Conservation (phyloP, 2,797 vertebrate species). For the Peromyscus melanophrys region DNA sequence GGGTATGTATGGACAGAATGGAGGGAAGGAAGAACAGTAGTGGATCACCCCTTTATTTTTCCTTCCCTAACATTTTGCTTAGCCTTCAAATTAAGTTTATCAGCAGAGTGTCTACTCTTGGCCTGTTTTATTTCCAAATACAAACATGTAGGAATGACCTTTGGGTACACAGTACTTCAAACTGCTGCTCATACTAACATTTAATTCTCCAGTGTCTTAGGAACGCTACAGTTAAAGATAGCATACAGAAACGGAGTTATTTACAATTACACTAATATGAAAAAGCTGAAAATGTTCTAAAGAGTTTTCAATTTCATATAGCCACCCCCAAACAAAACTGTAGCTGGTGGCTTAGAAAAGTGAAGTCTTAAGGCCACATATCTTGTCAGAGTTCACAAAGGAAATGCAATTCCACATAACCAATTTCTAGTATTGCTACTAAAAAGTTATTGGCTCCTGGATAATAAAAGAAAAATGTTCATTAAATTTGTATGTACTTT, state of each 20-base stretch:
- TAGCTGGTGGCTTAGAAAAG: slow-evolving; percentile 12
- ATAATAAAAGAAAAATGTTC: slow-evolving; percentile 61
- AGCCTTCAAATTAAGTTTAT: slow-evolving; percentile 45
- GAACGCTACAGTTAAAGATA: slow-evolving; percentile 49
- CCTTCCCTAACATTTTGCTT: background rate
- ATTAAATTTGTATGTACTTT: slow-evolving; percentile 64
- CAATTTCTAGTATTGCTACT: slow-evolving; percentile 59
- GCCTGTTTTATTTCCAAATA: slow-evolving; percentile 58
- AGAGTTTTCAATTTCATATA: slow-evolving; percentile 47
- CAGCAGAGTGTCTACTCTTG: background rate
- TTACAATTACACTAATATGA: slow-evolving; percentile 62
- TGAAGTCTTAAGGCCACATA: background rate
- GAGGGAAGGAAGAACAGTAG: background rate
- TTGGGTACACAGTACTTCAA: slow-evolving; percentile 57
- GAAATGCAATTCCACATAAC: slow-evolving; percentile 48
- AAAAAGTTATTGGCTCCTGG: slow-evolving; percentile 28
- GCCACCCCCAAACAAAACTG: slow-evolving; percentile 40
- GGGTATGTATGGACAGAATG: background rate
- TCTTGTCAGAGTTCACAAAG: slow-evolving; percentile 55
- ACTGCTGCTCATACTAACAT: slow-evolving; percentile 46
- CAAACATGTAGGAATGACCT: slow-evolving; percentile 57
- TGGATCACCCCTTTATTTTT: background rate
- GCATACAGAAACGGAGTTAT: slow-evolving; percentile 45
- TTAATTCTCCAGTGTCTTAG: slow-evolving; percentile 65
- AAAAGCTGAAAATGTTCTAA: slow-evolving; percentile 29